These are phyloP conservation scores for Pantherophis vulpinus DNA, from an alignment of 2,797 vertebrate species.

Conservation along the genomic window DNA sequence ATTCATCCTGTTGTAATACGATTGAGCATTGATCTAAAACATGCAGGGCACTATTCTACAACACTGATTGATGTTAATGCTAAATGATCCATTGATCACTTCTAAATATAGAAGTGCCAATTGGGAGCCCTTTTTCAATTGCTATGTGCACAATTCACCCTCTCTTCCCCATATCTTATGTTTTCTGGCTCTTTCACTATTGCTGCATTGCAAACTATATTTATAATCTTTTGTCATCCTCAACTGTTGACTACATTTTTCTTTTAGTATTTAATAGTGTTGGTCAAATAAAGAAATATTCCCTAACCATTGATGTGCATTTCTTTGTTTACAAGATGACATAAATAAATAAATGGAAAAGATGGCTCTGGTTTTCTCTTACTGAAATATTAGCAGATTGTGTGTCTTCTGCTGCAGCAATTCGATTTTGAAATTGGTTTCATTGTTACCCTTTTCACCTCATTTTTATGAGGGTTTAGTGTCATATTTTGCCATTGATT, in stretches of 20 bases:
- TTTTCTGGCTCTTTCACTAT: constrained; percentile 1
- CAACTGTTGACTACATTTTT: background rate
- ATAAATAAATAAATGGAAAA: constrained; percentile 42
- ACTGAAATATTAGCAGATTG: constrained; percentile 48
- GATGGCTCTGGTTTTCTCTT: constrained; percentile 38
- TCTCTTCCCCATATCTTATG: background rate
- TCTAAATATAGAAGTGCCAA: constrained; percentile 34
- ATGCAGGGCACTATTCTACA: constrained; percentile 5
- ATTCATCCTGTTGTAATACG: background rate
- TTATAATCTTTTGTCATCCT: constrained; percentile 23
- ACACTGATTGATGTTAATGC: constrained; percentile 12
- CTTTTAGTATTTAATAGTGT: constrained; percentile 50
- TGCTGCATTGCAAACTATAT: background rate
- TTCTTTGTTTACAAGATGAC: constrained; percentile 42
- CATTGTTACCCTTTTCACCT: constrained; percentile 54
- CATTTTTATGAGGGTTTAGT: constrained; percentile 54
- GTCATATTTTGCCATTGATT: constrained; percentile 51
- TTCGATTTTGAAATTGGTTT: constrained; percentile 59
- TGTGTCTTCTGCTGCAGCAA: constrained; percentile 41
- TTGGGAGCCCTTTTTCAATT: background rate
- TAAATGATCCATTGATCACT: constrained; percentile 45
- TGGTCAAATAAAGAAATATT: constrained; percentile 30
- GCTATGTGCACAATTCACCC: background rate
- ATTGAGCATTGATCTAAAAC: constrained; percentile 25
- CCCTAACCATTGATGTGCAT: background rate